Conservation (phyloP, 1,140 invertebrate species). For the Drosophila pandora region DNA sequence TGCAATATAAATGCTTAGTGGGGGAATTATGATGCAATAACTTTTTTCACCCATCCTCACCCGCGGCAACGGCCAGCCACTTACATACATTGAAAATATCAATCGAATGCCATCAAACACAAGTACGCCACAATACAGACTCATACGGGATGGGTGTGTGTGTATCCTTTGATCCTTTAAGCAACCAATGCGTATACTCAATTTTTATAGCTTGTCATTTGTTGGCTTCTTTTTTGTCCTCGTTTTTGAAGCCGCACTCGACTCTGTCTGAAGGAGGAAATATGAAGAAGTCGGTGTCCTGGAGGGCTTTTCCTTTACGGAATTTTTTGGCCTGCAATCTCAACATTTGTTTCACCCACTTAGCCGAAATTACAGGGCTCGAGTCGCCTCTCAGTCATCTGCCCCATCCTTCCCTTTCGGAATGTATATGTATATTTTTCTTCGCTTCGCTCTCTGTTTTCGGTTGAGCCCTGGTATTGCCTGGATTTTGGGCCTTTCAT, state of each 20-base stretch:
- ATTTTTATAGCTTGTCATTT: constrained; percentile 80
- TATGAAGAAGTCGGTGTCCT: constrained; percentile 61
- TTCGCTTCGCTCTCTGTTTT: not conserved
- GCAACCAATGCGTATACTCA: constrained; percentile 76
- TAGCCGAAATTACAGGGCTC: constrained; percentile 67
- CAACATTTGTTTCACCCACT: constrained; percentile 74
- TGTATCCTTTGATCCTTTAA: constrained; percentile 65
- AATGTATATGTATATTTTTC: constrained; percentile 7
- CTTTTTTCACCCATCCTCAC: constrained; percentile 44
- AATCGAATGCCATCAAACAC: constrained; percentile 39
- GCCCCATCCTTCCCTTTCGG: constrained; percentile 6
- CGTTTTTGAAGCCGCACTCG: constrained; percentile 18
- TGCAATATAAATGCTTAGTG: constrained; percentile 63
- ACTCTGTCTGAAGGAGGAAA: constrained; percentile 51
- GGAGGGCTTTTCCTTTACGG: constrained; percentile 22
- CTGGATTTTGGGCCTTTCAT: constrained; percentile 67
- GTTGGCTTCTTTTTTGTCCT: constrained; percentile 14
- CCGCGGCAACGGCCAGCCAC: constrained; percentile 25
- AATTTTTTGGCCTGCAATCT: constrained; percentile 68
- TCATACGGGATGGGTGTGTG: constrained; percentile 13
- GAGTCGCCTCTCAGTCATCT: constrained; percentile 22
- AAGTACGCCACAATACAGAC: constrained; percentile 5
- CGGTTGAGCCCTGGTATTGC: constrained; percentile 44
- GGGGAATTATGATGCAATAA: constrained; percentile 66
- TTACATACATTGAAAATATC: constrained; percentile 58